phyloP scores from a whole-genome alignment of 2,888 invertebrate genomes.

The Tipula helvola region DNA sequence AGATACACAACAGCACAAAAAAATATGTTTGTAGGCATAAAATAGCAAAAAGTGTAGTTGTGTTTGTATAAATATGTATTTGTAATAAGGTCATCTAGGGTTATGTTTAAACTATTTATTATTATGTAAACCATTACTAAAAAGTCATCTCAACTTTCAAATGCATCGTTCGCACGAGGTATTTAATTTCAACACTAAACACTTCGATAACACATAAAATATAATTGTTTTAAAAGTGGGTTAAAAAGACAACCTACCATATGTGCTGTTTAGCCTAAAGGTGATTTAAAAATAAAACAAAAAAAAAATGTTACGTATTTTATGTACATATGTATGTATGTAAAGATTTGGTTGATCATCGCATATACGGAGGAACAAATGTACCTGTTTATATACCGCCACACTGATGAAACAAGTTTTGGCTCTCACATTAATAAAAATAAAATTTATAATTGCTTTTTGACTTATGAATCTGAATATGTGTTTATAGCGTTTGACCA shows the following conservation, averaged over 20 bases:
- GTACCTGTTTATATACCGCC: not conserved
- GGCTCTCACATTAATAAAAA: not conserved
- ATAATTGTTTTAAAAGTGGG: not conserved
- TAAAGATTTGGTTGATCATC: not conserved
- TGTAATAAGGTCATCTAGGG: not conserved
- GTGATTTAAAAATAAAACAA: not conserved
- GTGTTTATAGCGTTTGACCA: not conserved
- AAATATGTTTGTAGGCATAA: not conserved
- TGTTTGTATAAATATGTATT: not conserved
- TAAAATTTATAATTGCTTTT: not conserved
- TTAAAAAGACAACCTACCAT: conserved; percentile 4
- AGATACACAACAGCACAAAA: not conserved
- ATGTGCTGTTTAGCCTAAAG: not conserved
- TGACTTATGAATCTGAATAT: not conserved
- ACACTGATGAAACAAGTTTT: not conserved
- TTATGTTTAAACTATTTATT: not conserved
- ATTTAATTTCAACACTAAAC: not conserved
- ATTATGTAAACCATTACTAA: not conserved
- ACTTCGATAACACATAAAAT: not conserved
- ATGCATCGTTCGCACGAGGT: not conserved
- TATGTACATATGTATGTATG: not conserved
- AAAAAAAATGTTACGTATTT: not conserved
- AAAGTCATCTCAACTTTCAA: not conserved
- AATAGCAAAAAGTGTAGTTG: not conserved
- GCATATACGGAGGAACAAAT: not conserved